phyloP scores from a whole-genome alignment of 2,888 invertebrate genomes.

The Drosophila tanythrix region DNA sequence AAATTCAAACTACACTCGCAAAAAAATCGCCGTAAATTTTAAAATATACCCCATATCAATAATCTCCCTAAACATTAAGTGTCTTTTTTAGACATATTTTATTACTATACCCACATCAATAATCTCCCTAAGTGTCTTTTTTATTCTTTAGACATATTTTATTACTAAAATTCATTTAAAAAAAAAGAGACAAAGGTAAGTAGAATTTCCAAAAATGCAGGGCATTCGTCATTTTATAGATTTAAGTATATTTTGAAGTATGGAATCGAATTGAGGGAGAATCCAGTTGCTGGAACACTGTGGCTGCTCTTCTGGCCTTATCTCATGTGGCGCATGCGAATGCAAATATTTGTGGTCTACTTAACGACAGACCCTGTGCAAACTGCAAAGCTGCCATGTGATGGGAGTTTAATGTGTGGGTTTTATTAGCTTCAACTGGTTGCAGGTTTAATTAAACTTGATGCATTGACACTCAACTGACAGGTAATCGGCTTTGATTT shows the following conservation, averaged over 20 bases:
- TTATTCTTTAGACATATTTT: not conserved
- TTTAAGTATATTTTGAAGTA: not conserved
- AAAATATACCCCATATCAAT: fast-evolving
- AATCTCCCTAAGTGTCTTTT: not conserved
- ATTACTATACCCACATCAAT: too few relatives aligned
- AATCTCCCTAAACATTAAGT: too few relatives aligned
- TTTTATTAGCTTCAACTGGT: conserved; percentile 53
- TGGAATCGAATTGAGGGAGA: not conserved
- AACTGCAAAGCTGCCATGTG: conserved; percentile 26
- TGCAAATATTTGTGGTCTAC: conserved; percentile 71
- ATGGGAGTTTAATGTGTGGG: conserved; percentile 24
- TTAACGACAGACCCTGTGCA: conserved; percentile 23
- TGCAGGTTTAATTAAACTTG: conserved; percentile 67
- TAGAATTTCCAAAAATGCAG: too few relatives aligned
- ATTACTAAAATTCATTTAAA: too few relatives aligned
- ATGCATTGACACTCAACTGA: conserved; percentile 58
- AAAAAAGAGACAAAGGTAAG: too few relatives aligned
- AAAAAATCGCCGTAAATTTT: not conserved
- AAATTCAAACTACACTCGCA: not conserved
- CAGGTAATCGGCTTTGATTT: conserved; percentile 41
- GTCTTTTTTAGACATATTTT: not conserved
- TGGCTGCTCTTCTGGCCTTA: conserved; percentile 24
- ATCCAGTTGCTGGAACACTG: conserved; percentile 16
- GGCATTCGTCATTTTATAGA: too few relatives aligned
- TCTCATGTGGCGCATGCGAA: conserved; percentile 26